These are phyloP conservation scores for Phoxinus dragarum DNA, from an alignment of 2,797 vertebrate genomes.

Conservation along the genomic window DNA sequence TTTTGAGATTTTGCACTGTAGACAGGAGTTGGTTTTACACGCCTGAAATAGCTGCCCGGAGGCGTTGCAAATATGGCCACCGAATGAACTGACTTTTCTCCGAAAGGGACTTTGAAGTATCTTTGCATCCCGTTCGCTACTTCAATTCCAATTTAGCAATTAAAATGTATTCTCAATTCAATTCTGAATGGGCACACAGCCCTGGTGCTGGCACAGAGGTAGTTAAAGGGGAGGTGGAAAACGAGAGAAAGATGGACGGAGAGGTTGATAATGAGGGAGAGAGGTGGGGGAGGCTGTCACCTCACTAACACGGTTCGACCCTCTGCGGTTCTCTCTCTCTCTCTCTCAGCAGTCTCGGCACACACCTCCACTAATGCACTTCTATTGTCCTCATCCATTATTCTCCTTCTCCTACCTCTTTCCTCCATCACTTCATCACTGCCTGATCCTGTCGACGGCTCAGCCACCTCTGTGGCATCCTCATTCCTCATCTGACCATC, in stretches of 20 bases:
- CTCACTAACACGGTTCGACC: constrained; percentile 57
- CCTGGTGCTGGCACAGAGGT: neutral
- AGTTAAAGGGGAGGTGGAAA: constrained; percentile 29
- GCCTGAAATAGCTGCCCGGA: neutral
- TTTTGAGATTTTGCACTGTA: neutral
- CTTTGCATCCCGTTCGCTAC: neutral
- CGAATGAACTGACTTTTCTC: neutral
- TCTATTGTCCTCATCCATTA: constrained; percentile 84
- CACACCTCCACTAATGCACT: constrained; percentile 78
- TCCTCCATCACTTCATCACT: constrained; percentile 76
- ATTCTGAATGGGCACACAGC: neutral
- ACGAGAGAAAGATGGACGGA: constrained; percentile 43
- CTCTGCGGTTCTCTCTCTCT: constrained; percentile 46
- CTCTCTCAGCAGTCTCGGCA: constrained; percentile 48
- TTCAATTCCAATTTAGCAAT: constrained; percentile 1
- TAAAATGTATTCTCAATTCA: constrained; percentile 12
- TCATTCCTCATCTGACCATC: constrained; percentile 72
- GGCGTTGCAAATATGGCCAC: neutral
- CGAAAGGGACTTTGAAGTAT: neutral
- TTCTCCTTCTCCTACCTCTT: constrained; percentile 69
- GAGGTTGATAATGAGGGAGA: constrained; percentile 49
- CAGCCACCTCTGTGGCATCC: constrained; percentile 69
- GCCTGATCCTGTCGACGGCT: constrained; percentile 68
- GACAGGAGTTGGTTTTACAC: neutral
- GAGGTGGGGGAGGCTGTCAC: constrained; percentile 45